A percentile compares a stretch with the other conserved stretches of the same genome.
Conservation (phyloP, 2,888 invertebrate genomes). For the Allophyes oxyacanthae region DNA sequence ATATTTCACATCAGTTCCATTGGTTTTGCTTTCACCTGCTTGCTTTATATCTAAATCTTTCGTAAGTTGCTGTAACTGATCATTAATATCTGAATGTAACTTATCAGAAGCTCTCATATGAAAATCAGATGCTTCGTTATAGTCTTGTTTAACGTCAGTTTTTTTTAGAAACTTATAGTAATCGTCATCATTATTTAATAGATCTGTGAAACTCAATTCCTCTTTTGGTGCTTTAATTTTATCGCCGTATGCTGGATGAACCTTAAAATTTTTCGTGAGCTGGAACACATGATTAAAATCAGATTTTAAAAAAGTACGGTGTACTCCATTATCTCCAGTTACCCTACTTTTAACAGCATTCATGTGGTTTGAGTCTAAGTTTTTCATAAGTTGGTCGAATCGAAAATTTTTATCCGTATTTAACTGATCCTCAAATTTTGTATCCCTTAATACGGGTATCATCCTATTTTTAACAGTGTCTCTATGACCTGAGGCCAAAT, state of each 20-base stretch:
- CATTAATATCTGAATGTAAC: background rate
- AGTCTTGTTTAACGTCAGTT: no score
- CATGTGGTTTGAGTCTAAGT: background rate
- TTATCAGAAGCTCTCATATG: no score
- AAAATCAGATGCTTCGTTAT: no score
- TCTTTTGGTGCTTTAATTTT: background rate
- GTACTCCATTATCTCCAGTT: background rate
- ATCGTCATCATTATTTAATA: background rate
- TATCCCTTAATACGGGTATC: background rate
- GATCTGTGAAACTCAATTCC: background rate
- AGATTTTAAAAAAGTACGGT: background rate
- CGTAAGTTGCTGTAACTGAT: background rate
- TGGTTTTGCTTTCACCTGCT: background rate
- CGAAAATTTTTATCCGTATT: background rate
- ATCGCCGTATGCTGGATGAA: conserved; percentile 8
- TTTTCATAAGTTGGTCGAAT: background rate
- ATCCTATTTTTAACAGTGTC: background rate
- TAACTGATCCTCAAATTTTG: background rate
- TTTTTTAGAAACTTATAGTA: background rate
- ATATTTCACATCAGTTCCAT: background rate
- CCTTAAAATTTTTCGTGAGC: background rate
- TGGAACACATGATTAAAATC: conserved; percentile 1
- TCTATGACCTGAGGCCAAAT: background rate
- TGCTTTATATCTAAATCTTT: background rate
- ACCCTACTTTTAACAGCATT: conserved; percentile 9